Conservation (phyloP, 2,888 invertebrate genomes). For the Trilocha varians region DNA sequence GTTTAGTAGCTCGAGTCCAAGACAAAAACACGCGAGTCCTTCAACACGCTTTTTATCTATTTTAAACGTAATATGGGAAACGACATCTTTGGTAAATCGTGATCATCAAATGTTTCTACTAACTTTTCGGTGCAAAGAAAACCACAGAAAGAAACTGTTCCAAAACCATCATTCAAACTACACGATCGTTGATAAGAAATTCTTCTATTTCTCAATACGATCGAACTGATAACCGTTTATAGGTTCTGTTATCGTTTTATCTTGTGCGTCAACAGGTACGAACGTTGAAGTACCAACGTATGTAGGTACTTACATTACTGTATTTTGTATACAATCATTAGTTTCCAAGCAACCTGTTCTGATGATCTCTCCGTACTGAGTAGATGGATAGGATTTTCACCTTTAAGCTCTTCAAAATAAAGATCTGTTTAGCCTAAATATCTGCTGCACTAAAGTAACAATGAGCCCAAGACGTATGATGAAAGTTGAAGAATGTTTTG, state of each 20-base stretch:
- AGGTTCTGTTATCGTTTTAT: conserved; percentile 5
- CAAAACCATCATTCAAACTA: background rate
- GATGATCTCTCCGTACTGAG: too few relatives aligned
- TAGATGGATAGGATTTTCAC: too few relatives aligned
- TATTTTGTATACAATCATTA: background rate
- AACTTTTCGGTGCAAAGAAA: too few relatives aligned
- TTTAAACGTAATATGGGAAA: too few relatives aligned
- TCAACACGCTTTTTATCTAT: too few relatives aligned
- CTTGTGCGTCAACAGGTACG: conserved; percentile 6
- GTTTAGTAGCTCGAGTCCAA: too few relatives aligned
- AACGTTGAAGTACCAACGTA: background rate
- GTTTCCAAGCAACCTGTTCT: conserved; percentile 9
- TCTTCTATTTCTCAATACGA: background rate
- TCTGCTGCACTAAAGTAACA: background rate
- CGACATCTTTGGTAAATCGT: too few relatives aligned
- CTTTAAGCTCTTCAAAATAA: too few relatives aligned
- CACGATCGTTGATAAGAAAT: background rate
- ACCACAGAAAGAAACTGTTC: too few relatives aligned
- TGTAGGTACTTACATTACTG: too few relatives aligned
- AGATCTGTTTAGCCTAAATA: background rate
- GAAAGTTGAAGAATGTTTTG: background rate
- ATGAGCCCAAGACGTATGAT: background rate
- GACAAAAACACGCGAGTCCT: too few relatives aligned
- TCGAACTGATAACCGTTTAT: background rate
- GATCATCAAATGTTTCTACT: too few relatives aligned